Conservation (phyloP, 1,140 invertebrate species). For the Lordiphosa stackelbergi region DNA sequence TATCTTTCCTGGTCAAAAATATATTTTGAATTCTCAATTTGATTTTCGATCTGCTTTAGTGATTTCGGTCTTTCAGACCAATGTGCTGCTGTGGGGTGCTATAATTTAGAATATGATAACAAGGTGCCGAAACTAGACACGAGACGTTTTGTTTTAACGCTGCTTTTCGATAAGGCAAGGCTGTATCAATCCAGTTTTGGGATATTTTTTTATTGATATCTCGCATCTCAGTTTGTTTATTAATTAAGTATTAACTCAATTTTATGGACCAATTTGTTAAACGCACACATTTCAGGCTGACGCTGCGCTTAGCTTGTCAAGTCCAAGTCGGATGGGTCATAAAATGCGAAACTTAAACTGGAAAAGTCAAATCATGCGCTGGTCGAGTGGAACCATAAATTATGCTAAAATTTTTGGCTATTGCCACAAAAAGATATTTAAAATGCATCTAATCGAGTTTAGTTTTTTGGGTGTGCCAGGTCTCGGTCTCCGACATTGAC, state of each 20-base stretch:
- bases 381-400: conserved; percentile 56
- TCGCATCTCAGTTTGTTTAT: conserved; percentile 31
- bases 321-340: conserved; percentile 1
- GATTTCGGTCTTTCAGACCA: neutral
- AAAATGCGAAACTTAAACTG: conserved; percentile 22
- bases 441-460: conserved; percentile 61
- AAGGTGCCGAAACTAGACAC: conserved; percentile 3
- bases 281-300: conserved; percentile 50
- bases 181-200: conserved; percentile 5
- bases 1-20: no score
- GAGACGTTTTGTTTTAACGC: conserved; percentile 8
- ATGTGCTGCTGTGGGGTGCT: neutral
- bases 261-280: conserved; percentile 69
- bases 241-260: conserved; percentile 55
- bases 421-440: conserved; percentile 15
- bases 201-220: conserved; percentile 2
- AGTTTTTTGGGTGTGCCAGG: conserved; percentile 61
- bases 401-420: conserved; percentile 56
- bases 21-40: no score
- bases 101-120: conserved; percentile 7
- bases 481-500: conserved; percentile 36
- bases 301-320: neutral
- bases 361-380: conserved; percentile 37
- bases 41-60: no score
- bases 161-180: conserved; percentile 1